Evolutionary conservation across 2,888 invertebrate genomes (phyloP).

Genomic region (Oscheius onirici): DNA sequence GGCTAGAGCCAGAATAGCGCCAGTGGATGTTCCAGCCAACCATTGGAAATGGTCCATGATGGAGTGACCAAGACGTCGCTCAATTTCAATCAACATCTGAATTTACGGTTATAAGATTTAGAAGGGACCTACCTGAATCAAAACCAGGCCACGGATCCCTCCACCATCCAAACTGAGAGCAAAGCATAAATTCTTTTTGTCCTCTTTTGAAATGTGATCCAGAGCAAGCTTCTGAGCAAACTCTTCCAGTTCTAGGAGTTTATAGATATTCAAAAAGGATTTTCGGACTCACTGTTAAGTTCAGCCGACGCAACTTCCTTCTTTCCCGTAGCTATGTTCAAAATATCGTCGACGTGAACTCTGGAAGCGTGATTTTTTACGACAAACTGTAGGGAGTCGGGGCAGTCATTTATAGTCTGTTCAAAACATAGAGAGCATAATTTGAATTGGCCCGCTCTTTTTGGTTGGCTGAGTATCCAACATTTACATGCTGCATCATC

Average conservation of each 20-base stretch:
- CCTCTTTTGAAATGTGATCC: slow-evolving; percentile 19
- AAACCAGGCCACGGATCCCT: slow-evolving; percentile 62
- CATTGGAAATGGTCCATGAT: slow-evolving; percentile 90
- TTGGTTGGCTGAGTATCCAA: no score
- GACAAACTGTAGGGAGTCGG: no score
- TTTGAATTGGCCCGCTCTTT: no score
- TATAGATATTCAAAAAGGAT: no score
- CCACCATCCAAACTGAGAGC: slow-evolving; percentile 60
- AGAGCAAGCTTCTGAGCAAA: slow-evolving; percentile 29
- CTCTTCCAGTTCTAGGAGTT: slow-evolving; percentile 26
- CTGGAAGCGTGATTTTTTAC: not conserved
- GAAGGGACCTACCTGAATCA: slow-evolving; percentile 47
- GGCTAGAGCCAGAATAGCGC: slow-evolving; percentile 88
- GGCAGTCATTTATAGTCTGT: no score
- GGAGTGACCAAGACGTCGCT: slow-evolving; percentile 71
- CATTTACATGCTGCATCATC: no score
- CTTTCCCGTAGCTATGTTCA: not conserved
- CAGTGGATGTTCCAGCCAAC: slow-evolving; percentile 88
- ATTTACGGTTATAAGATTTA: not conserved
- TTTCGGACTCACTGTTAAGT: not conserved
- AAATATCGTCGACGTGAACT: slow-evolving; percentile 28
- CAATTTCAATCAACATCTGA: slow-evolving; percentile 60
- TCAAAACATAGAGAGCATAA: no score
- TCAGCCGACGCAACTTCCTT: slow-evolving; percentile 4
- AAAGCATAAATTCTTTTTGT: slow-evolving; percentile 13